Evolutionary conservation across 2,888 invertebrate species (phyloP), one percentile per base, ranked within the genome.

Genomic region (Oscheius sp.): DNA sequence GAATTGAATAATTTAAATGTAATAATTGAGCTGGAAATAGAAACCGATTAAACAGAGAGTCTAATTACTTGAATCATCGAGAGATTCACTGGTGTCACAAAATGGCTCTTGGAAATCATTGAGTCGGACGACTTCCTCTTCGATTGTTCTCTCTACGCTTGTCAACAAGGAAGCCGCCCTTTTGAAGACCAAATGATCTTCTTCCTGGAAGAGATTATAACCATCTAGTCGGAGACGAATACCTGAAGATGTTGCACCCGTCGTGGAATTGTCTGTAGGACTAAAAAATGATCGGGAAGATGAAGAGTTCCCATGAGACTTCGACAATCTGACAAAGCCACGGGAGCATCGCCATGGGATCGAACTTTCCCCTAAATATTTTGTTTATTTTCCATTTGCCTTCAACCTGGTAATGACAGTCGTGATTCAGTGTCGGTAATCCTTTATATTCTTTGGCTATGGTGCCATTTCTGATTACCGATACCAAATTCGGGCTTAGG

Each of bases 231-330:
- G 25, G 27, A 66, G 5, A 64, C 21, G 18, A n/a, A 7, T 45
- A 79, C 81, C 79, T 81, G 79, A 66, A 73, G 73, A 73, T 79
- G 79, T 53, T 74, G 73, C 63, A 81, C 76, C 55, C 81, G 77
- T 73, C 77, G 74, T 6, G 88, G 88, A 18, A 88, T 56, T 13
- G 88, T 86, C 72, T 87, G 86, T 6, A 88, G 74, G 49, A 88
- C 80, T 49, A 88, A 79, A 76, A 88, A 88, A 70, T 88, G 86
- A 68, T 87, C 83, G 56, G 85, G 79, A 74, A 86, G 81, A 35
- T 87, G 83, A 53, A 88, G 80, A 21, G 85, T 80, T 23, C 87
- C 88, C 83, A 83, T 84, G 64, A 87, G 74, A 61, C 76, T 74
- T 13, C 59, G 46, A 74, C 88, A 88, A 71, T 87, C 85, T 29